Base-by-base conservation (phyloP, 2,797 vertebrate species). In the Denticeps clupeoides region DNA sequence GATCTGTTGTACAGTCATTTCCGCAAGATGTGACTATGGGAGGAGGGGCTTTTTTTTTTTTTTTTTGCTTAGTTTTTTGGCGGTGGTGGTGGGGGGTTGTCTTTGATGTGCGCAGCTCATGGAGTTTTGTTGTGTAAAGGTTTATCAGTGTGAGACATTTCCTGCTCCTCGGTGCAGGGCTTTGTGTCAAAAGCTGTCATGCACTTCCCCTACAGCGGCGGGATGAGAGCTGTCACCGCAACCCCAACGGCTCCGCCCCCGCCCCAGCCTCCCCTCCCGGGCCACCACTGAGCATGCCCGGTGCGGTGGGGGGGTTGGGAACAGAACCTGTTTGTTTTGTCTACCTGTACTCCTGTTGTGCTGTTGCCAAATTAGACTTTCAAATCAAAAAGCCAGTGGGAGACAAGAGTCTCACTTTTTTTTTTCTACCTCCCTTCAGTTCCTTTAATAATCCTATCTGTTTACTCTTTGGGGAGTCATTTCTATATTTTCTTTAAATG, bases 401-500 rank as follows among this genome's bases (percentile, higher is more conserved):
- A 77, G 74, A 74, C 70, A 63, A 69, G 77, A 75, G 70, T 78
- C 71, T 80, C 70, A 73, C 72, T 75, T 77, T 72, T 77, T 78
- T 74, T 69, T 68, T 73, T 70, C 72, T 29, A 26, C 6, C 27
- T 60, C 51, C 55, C 49, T 41, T 40, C 43, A 45, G 41, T 46
- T 52, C 45, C 75, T 83, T 79, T 82, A 79, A 82, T 83, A 83
- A 83, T 82, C 77, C 77, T 81, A 79, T 79, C 76, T 83, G 82
- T 84, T 84, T 83, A 82, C 80, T 82, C 82, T 82, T 82, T 71
- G 64, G 80, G 79, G 78, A 84, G 77, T 74, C 79, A 75, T 82
- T 75, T 75, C 72, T 73, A 75, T 77, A 71, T 77, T 77, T 73
- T 73, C 72, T 71, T 72, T 81, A 80, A 85, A 82, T 68, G 72